Conservation (phyloP, 2,888 invertebrate species). For the Thelaira solivaga region DNA sequence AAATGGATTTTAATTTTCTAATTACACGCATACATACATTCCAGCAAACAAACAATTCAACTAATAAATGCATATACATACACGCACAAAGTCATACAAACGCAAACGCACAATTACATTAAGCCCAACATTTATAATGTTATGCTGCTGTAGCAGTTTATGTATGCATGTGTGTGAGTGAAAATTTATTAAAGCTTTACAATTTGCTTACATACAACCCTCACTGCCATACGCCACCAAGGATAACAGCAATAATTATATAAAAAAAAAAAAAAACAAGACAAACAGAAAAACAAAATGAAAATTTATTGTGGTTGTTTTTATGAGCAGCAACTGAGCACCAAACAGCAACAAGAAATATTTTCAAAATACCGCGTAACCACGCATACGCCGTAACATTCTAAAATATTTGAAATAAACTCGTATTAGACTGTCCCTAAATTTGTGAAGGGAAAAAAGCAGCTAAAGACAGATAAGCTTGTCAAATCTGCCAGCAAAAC, state of each 20-base stretch:
- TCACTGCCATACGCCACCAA: too few species aligned
- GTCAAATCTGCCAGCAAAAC: too few species aligned
- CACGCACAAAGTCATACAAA: not conserved
- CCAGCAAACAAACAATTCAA: not conserved
- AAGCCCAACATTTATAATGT: not conserved
- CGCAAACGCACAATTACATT: too few species aligned
- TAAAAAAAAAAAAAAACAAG: not conserved
- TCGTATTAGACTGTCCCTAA: too few species aligned
- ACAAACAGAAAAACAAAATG: slow-evolving; percentile 45
- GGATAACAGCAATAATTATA: too few species aligned
- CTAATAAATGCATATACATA: slow-evolving; percentile 31
- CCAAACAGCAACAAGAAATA: too few species aligned
- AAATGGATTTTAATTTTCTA: slow-evolving; percentile 62
- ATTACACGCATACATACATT: slow-evolving; percentile 55
- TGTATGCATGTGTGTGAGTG: not conserved
- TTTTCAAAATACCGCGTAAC: slow-evolving; percentile 50
- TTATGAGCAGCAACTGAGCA: slow-evolving; percentile 47
- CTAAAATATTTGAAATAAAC: too few species aligned
- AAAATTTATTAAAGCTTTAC: slow-evolving; percentile 23
- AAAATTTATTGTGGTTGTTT: slow-evolving; percentile 62
- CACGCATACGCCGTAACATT: too few species aligned
- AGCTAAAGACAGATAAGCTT: too few species aligned
- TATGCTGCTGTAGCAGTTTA: too few species aligned
- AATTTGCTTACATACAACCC: slow-evolving; percentile 1
- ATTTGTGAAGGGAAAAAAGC: too few species aligned